A percentile compares a stretch with the other conserved stretches of the same genome.
Conservation (phyloP, 2,797 vertebrate genomes). For the Denticeps clupeoides region DNA sequence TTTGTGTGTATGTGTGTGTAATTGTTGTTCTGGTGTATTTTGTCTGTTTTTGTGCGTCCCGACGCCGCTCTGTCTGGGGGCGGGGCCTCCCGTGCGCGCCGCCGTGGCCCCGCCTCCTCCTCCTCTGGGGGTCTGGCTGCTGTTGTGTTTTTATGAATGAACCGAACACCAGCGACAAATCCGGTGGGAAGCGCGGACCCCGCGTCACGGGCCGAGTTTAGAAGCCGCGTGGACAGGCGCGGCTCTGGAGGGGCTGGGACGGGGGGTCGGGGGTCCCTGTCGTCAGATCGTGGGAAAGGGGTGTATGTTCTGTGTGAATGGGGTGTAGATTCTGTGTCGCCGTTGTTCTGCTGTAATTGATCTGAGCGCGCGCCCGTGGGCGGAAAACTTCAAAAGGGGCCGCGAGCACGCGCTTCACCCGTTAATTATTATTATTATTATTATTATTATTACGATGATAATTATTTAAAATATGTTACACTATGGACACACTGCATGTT, state of each 20-base stretch:
- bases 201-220: too few species aligned
- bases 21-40: too few species aligned
- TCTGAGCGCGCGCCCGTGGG: conserved; percentile 61
- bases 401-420: conserved; percentile 54
- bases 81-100: conserved; percentile 37
- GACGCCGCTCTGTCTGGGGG: conserved; percentile 73
- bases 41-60: too few species aligned
- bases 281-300: conserved; percentile 73
- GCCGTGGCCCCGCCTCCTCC: conserved; percentile 28
- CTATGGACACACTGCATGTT: too few species aligned
- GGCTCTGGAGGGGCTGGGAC: conserved; percentile 27
- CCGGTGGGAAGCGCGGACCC: conserved; percentile 31
- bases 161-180: conserved; percentile 52
- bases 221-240: too few species aligned
- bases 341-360: conserved; percentile 73
- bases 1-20: too few species aligned
- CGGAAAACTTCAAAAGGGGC: conserved; percentile 66
- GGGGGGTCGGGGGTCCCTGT: conserved; percentile 36
- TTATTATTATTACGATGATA: too few species aligned
- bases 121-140: conserved; percentile 50
- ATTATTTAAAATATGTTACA: too few species aligned
- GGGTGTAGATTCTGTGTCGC: conserved; percentile 60
- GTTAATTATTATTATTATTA: too few species aligned
- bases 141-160: conserved; percentile 63
- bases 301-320: conserved; percentile 64